These are phyloP conservation scores for Dicentrarchus labrax DNA, from an alignment of 2,113 vertebrate genomes.

Conservation along the genomic window DNA sequence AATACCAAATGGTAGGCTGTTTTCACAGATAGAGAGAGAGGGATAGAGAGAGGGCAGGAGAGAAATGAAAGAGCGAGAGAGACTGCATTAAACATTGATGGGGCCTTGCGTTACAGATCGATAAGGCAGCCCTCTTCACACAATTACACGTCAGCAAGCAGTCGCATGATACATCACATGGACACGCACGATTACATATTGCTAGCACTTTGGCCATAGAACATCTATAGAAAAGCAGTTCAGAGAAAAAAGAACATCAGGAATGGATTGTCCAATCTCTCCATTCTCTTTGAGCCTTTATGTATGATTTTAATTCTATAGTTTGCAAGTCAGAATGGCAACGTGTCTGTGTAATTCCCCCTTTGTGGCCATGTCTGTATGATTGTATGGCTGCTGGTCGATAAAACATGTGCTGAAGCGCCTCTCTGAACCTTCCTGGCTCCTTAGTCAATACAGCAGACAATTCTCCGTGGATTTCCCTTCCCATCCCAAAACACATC, in stretches of 20 bases:
- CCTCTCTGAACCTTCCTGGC: slow-evolving; percentile 57
- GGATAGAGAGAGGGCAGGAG: slow-evolving; percentile 32
- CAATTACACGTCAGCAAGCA: slow-evolving; percentile 83
- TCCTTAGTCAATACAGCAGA: slow-evolving; percentile 69
- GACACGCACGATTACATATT: slow-evolving; percentile 59
- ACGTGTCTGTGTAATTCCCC: slow-evolving; percentile 56
- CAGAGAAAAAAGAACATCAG: background rate
- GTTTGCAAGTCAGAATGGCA: slow-evolving; percentile 36
- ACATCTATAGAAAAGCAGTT: slow-evolving; percentile 15
- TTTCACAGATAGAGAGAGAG: slow-evolving; percentile 67
- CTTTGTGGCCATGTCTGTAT: slow-evolving; percentile 53
- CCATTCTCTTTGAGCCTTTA: slow-evolving; percentile 4
- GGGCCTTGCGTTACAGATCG: slow-evolving; percentile 71
- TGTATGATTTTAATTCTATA: slow-evolving; percentile 38
- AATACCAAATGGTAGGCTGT: slow-evolving; percentile 77
- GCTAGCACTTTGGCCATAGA: slow-evolving; percentile 11
- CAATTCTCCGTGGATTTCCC: slow-evolving; percentile 69
- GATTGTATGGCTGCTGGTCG: slow-evolving; percentile 69
- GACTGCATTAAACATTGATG: slow-evolving; percentile 85
- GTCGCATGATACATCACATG: slow-evolving; percentile 68
- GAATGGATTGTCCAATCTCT: background rate
- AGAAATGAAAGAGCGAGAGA: slow-evolving; percentile 64
- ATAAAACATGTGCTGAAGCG: slow-evolving; percentile 75
- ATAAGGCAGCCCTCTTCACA: slow-evolving; percentile 79
- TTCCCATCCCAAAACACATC: slow-evolving; percentile 56